Evolutionary conservation across 2,113 vertebrate genomes (phyloP), one percentile per base, ranked within the genome.

Genomic region (Pomatorhinus ruficollis): DNA sequence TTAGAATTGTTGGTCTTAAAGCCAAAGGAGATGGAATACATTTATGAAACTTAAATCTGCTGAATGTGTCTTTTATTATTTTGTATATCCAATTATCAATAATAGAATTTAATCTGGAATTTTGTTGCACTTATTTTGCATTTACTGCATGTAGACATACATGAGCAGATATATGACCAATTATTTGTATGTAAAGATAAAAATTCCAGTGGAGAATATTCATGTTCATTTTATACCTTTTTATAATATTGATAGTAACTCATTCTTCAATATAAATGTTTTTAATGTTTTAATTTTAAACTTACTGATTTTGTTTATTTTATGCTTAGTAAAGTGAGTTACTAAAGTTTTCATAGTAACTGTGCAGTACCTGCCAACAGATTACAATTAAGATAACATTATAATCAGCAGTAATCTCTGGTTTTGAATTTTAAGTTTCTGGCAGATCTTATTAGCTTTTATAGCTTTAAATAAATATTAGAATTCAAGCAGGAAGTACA

Each of bases 401-500:
- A 64, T 85, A 85, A 93, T 82, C 69, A 87, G 30, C 64, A 85
- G 33, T 77, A 82, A 87, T 87, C 59, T 75, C 39, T 77, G 28
- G 19, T 30, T 95, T 72, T 35, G 8, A 77, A 74, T 81, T 90
- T 84, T 37, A 88, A 24, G 45, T 92, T 95, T 84, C 61, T 90
- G 85, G 86, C 69, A 80, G 39, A 71, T 81, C 35, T 87, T 66
- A 56, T 74, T 89, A 76, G n/a, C 63, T 91, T 87, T 87, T 50
- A 22, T 71, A 87, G 8, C 81, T 76, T 64, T 64, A 96, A 96
- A 87, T 65, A 87, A 91, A 80, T 93, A 47, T 57, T 87, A 66
- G 20, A 90, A 87, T 81, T 91, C 59, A 72, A 86, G 68, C 64
- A 83, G 91, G 80, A 95, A 95, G 79, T 74, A 59, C 15, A 92